Percentiles rank a stretch among this genome's conserved stretches.
These are phyloP conservation scores for Hippopotamus amphibius DNA, from an alignment of 2,113 vertebrate species.

Conservation along the genomic window DNA sequence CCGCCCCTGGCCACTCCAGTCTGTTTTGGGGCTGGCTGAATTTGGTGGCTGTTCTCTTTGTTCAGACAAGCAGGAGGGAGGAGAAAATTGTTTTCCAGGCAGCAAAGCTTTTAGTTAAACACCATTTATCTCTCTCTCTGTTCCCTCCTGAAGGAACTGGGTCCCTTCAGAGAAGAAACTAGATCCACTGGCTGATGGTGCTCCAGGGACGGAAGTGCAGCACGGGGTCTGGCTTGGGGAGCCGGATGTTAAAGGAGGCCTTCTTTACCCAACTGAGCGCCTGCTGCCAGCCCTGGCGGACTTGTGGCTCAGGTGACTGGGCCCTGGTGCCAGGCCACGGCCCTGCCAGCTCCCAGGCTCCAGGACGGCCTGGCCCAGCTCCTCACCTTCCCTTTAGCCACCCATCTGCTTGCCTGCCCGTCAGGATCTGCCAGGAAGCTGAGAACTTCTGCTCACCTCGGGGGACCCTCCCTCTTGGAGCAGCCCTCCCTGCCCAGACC, in stretches of 20 bases:
- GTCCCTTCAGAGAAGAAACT: slow-evolving; percentile 77
- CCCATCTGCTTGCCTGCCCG: background rate
- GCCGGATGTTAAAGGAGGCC: background rate
- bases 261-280: slow-evolving; percentile 44
- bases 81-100: slow-evolving; percentile 64
- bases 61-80: slow-evolving; percentile 60
- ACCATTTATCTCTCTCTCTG: slow-evolving; percentile 21
- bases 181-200: slow-evolving; percentile 15
- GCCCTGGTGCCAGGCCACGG: slow-evolving; percentile 30
- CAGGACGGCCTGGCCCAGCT: background rate
- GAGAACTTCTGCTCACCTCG: background rate
- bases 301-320: slow-evolving; percentile 68
- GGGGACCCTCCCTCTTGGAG: background rate
- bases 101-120: slow-evolving; percentile 78
- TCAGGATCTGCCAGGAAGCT: background rate
- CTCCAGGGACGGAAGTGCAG: background rate
- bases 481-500: background rate
- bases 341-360: slow-evolving; percentile 63
- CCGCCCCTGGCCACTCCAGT: background rate
- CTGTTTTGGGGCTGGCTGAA: background rate
- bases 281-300: slow-evolving; percentile 61
- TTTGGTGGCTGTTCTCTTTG: slow-evolving; percentile 50
- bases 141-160: slow-evolving; percentile 51
- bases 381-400: background rate
- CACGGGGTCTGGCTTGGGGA: background rate